phyloP scores from a whole-genome alignment of 2,113 vertebrate genomes.

The Stercorarius parasiticus region DNA sequence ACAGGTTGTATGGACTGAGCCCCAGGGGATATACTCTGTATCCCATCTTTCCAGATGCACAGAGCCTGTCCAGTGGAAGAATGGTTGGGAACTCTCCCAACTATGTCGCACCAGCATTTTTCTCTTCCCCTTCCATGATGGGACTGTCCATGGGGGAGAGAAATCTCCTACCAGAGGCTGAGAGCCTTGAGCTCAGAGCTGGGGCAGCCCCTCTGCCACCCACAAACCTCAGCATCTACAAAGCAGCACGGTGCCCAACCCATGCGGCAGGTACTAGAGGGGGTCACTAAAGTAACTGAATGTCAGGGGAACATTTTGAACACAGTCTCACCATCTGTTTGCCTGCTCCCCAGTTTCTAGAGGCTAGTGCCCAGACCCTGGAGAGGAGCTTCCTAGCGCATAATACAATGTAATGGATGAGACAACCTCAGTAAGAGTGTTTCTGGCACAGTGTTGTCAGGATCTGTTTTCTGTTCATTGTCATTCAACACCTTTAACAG shows the following conservation, averaged over 20 bases:
- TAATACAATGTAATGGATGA: not conserved
- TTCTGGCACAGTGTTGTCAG: not conserved
- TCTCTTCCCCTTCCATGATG: not conserved
- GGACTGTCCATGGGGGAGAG: not conserved
- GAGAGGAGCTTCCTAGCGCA: not conserved
- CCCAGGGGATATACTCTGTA: not conserved
- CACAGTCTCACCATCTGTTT: not conserved
- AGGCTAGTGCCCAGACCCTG: not conserved
- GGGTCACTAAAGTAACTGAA: not conserved
- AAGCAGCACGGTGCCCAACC: not conserved
- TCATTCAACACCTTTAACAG: not conserved
- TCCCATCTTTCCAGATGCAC: not conserved
- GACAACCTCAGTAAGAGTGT: not conserved
- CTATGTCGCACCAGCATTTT: not conserved
- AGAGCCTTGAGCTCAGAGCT: not conserved
- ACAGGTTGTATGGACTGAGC: not conserved
- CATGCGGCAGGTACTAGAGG: fast-evolving
- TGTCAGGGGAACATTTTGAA: not conserved
- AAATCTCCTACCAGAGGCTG: not conserved
- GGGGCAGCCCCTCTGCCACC: not conserved
- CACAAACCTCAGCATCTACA: not conserved
- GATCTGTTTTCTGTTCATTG: not conserved
- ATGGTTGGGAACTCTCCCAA: not conserved
- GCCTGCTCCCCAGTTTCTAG: not conserved
- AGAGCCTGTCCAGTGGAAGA: not conserved